phyloP scores from a whole-genome alignment of 2,888 invertebrate species.

The Lordiphosa fenestrarum region DNA sequence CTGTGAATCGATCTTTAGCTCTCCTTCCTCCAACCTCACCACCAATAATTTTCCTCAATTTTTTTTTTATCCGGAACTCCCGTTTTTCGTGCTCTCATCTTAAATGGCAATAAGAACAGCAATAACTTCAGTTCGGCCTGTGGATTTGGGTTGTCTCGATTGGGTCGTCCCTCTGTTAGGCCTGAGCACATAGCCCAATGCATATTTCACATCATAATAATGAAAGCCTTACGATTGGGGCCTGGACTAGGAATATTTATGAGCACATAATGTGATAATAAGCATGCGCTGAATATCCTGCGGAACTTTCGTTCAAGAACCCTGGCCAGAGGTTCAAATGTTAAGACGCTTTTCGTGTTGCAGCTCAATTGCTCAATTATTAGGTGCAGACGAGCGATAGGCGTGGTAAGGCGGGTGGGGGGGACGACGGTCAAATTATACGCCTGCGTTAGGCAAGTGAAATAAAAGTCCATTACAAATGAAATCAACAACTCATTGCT shows the following conservation, averaged over 20 bases:
- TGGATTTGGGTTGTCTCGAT: conserved; percentile 30
- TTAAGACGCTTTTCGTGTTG: conserved; percentile 75
- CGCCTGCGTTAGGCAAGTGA: conserved; percentile 66
- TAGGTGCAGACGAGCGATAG: conserved; percentile 39
- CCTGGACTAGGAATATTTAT: conserved; percentile 68
- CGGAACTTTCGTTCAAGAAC: conserved; percentile 59
- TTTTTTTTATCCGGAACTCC: conserved; percentile 43
- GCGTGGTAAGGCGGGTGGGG: conserved; percentile 9
- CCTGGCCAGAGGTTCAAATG: conserved; percentile 58
- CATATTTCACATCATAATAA: conserved; percentile 49
- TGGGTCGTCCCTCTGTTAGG: conserved; percentile 8
- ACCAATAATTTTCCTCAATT: conserved; percentile 38
- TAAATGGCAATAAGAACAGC: conserved; percentile 38
- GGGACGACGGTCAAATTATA: conserved; percentile 56
- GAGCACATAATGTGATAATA: conserved; percentile 69
- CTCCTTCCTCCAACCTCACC: not conserved
- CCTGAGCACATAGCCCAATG: conserved; percentile 19
- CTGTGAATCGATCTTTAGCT: conserved; percentile 9
- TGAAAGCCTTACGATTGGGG: conserved; percentile 42
- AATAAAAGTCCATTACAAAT: conserved; percentile 75
- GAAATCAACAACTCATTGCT: conserved; percentile 76
- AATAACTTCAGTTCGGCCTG: conserved; percentile 25
- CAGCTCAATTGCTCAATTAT: conserved; percentile 74
- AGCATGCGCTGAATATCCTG: conserved; percentile 73
- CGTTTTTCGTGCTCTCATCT: conserved; percentile 42